Evolutionary conservation across 2,113 vertebrate genomes (phyloP).

Genomic region (Nothocercus julius): DNA sequence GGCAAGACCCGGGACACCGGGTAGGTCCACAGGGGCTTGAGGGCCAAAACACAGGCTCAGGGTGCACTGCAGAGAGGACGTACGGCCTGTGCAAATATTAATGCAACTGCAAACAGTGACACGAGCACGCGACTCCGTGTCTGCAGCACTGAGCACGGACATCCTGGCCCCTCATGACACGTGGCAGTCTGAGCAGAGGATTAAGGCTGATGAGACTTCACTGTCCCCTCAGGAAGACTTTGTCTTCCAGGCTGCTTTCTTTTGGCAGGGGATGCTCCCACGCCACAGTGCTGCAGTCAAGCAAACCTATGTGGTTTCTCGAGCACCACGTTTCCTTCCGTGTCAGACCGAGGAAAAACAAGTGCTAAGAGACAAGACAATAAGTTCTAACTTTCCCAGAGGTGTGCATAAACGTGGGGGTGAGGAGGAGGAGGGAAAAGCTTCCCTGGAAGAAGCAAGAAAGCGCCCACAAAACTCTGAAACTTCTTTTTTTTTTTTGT

Average conservation of each 20-base stretch:
- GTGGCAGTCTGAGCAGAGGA: not conserved
- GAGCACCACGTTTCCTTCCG: not conserved
- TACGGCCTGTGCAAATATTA: not conserved
- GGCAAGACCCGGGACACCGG: rapidly evolving
- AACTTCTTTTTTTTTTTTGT: not conserved
- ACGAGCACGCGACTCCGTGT: too few relatives aligned
- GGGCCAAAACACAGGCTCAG: rapidly evolving
- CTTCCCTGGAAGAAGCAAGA: not conserved
- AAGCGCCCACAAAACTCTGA: not conserved
- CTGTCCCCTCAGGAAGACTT: slow-evolving; percentile 11
- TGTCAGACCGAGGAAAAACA: not conserved
- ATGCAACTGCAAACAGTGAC: too few relatives aligned
- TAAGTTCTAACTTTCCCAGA: not conserved
- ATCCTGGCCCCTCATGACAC: not conserved
- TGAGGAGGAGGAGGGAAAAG: rapidly evolving
- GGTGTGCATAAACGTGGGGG: rapidly evolving
- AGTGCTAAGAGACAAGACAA: not conserved
- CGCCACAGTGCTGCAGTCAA: not conserved
- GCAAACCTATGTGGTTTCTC: not conserved
- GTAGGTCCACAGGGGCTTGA: not conserved
- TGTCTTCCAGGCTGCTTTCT: slow-evolving; percentile 3
- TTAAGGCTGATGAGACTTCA: slow-evolving; percentile 26
- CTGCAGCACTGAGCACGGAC: not conserved
- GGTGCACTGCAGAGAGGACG: not conserved
- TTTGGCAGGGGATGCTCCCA: slow-evolving; percentile 1